These are phyloP conservation scores for Sitta carolinensis DNA, from an alignment of 2,797 vertebrate species.

Conservation along the genomic window DNA sequence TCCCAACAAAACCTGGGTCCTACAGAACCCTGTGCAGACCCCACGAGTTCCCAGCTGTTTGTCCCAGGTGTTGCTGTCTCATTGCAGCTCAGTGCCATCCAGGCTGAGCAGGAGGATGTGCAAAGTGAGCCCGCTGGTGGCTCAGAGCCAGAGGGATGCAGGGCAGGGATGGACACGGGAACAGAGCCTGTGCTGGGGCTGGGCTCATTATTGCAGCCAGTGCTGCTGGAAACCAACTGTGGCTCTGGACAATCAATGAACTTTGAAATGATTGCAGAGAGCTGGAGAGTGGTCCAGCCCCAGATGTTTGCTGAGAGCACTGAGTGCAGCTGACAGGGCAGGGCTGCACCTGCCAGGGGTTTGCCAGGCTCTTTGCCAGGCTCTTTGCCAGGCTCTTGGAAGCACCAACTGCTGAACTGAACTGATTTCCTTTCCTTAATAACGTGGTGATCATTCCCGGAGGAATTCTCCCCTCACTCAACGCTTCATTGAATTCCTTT, in stretches of 20 bases:
- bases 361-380: not conserved
- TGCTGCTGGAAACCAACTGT: not conserved
- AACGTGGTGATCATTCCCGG: not conserved
- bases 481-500: not conserved
- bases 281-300: not conserved
- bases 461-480: not conserved
- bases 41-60: slow-evolving; percentile 1
- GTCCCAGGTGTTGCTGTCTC: slow-evolving; percentile 25
- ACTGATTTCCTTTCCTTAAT: not conserved
- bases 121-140: slow-evolving; percentile 5
- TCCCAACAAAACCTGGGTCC: not conserved
- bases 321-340: not conserved
- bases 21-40: not conserved
- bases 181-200: not conserved
- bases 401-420: not conserved
- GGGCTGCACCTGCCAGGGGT: not conserved
- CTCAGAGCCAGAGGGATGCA: not conserved
- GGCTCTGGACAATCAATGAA: not conserved
- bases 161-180: not conserved
- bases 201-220: not conserved
- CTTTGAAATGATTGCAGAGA: not conserved
- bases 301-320: not conserved
- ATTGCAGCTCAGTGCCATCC: slow-evolving; percentile 36
- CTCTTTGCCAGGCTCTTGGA: not conserved
- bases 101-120: slow-evolving; percentile 6